These are phyloP conservation scores for Oreochromis tanganicae DNA, from an alignment of 2,113 vertebrate species.

Conservation along the genomic window DNA sequence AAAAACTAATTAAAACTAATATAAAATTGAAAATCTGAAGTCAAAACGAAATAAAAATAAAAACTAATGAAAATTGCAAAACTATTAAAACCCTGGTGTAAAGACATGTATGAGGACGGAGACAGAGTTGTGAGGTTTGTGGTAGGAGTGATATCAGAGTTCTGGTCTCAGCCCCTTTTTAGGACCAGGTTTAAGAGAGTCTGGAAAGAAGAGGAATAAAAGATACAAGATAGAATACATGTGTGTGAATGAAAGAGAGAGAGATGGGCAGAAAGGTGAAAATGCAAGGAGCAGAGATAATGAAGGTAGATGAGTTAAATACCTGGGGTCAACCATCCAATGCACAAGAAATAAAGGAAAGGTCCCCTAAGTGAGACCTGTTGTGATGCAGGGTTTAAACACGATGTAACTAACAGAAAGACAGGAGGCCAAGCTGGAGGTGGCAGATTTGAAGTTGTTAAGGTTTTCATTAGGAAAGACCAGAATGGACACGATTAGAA, in stretches of 20 bases:
- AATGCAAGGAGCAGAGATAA: background rate
- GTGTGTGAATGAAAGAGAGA: background rate
- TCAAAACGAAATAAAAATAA: no score
- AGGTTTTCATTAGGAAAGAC: no score
- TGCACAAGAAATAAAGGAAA: no score
- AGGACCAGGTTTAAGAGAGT: background rate
- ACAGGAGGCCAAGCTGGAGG: no score
- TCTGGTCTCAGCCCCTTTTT: background rate
- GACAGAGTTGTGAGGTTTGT: background rate
- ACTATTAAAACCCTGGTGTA: no score
- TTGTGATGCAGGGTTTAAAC: no score
- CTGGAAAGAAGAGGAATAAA: background rate
- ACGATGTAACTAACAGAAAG: no score
- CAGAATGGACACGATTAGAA: background rate
- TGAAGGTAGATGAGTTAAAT: background rate
- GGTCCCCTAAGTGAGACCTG: no score
- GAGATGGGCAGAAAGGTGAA: background rate
- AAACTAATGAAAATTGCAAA: no score
- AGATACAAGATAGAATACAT: background rate
- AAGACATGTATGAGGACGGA: background rate
- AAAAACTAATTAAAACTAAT: no score
- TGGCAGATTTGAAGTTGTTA: no score
- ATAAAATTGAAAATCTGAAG: no score
- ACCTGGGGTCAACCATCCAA: background rate
- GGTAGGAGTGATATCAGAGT: background rate